These are phyloP conservation scores for Melanotaenia pygmaea DNA, from an alignment of 2,797 vertebrate genomes.

Conservation along the genomic window DNA sequence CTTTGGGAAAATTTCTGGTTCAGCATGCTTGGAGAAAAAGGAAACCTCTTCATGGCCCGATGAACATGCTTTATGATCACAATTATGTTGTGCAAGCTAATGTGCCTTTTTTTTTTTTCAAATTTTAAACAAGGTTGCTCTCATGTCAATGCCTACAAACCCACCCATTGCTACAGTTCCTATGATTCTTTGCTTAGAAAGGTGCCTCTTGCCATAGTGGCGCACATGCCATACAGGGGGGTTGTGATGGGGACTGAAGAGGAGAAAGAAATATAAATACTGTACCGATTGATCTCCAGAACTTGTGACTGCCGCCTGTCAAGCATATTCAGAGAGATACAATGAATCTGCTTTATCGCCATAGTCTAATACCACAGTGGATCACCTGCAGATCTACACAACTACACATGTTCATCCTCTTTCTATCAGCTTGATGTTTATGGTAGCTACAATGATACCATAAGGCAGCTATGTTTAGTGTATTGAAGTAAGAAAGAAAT, in stretches of 20 bases:
- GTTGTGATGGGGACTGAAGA: slow-evolving; percentile 86
- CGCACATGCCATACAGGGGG: slow-evolving; percentile 85
- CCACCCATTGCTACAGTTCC: slow-evolving; percentile 62
- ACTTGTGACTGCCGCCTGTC: slow-evolving; percentile 91
- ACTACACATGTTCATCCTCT: slow-evolving; percentile 72
- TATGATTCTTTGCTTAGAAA: slow-evolving; percentile 59
- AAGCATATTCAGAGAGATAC: slow-evolving; percentile 90
- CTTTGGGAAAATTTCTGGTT: slow-evolving; percentile 70
- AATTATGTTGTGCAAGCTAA: slow-evolving; percentile 78
- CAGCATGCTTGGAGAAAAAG: slow-evolving; percentile 79
- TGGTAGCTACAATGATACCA: slow-evolving; percentile 29
- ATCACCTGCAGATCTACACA: slow-evolving; percentile 78
- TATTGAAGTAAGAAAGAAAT: slow-evolving; percentile 19
- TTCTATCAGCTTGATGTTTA: slow-evolving; percentile 31
- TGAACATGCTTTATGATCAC: slow-evolving; percentile 83
- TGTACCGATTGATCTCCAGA: slow-evolving; percentile 91
- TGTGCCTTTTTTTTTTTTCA: slow-evolving; percentile 37
- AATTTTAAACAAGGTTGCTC: slow-evolving; percentile 43
- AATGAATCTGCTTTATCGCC: slow-evolving; percentile 87
- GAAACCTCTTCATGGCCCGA: slow-evolving; percentile 75
- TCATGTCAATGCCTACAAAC: slow-evolving; percentile 59
- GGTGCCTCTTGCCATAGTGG: slow-evolving; percentile 78
- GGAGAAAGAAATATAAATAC: slow-evolving; percentile 85
- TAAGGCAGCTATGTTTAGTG: slow-evolving; percentile 6
- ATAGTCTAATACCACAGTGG: slow-evolving; percentile 75